Evolutionary conservation across 2,888 invertebrate genomes (phyloP).

Genomic region (Archips xylosteana): DNA sequence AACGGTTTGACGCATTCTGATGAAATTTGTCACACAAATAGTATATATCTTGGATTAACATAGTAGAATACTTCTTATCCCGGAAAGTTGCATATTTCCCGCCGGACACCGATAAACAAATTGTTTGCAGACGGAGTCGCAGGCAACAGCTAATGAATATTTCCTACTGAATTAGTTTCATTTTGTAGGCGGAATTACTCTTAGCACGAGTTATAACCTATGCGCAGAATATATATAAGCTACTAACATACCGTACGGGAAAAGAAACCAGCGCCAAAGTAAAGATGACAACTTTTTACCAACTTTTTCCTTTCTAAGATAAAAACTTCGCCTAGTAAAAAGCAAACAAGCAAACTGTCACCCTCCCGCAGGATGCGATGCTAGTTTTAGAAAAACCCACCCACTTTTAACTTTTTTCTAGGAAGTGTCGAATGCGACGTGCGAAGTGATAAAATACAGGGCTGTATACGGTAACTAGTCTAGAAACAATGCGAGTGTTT

Average conservation of each 20-base stretch:
- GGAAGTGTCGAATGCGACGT: slow-evolving; percentile 64
- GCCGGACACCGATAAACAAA: too few species aligned
- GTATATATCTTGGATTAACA: too few species aligned
- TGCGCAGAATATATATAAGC: neutral
- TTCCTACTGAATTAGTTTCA: too few species aligned
- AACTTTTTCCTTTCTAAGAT: slow-evolving; percentile 36
- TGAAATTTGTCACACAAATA: too few species aligned
- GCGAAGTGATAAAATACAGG: slow-evolving; percentile 72
- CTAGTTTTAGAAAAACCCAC: slow-evolving; percentile 42
- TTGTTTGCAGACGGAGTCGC: too few species aligned
- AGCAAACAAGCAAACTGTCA: slow-evolving; percentile 31
- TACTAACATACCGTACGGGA: neutral
- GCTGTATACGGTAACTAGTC: slow-evolving; percentile 70
- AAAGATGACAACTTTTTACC: slow-evolving; percentile 9
- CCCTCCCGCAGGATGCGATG: slow-evolving; percentile 28
- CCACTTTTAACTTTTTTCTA: slow-evolving; percentile 54
- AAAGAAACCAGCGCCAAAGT: neutral
- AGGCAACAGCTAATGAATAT: too few species aligned
- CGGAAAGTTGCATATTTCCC: too few species aligned
- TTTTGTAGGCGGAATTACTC: too few species aligned
- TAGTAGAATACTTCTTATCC: too few species aligned
- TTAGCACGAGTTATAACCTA: neutral
- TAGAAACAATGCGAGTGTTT: slow-evolving; percentile 78
- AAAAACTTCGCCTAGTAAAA: slow-evolving; percentile 20
- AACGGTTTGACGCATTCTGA: too few species aligned